Percentiles rank a stretch among this genome's conserved stretches.
Evolutionary conservation across 2,113 vertebrate genomes (phyloP).

Genomic region (Ageneiosus marmoratus): DNA sequence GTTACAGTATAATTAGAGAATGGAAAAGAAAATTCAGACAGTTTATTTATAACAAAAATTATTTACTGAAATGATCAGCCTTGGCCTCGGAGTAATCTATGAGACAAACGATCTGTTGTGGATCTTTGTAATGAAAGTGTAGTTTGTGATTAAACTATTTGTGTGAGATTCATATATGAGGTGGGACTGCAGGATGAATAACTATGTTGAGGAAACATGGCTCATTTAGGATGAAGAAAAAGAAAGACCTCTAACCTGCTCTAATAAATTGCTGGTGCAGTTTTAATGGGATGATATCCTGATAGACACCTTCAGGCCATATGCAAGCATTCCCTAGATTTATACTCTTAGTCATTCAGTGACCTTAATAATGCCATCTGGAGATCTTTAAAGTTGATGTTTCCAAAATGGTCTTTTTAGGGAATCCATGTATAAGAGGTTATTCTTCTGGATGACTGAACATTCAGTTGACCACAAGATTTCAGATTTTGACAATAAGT

Average conservation of each 20-base stretch:
- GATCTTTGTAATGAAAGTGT: constrained; percentile 40
- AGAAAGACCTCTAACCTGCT: not conserved
- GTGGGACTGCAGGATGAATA: constrained; percentile 12
- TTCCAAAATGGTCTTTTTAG: constrained; percentile 23
- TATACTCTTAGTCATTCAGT: constrained; percentile 25
- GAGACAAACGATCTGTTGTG: constrained; percentile 43
- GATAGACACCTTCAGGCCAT: not conserved
- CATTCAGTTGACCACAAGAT: constrained; percentile 33
- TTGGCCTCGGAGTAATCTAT: constrained; percentile 40
- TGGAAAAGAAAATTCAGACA: constrained; percentile 42
- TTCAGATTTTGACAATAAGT: constrained; percentile 25
- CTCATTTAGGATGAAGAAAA: not conserved
- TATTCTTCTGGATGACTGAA: constrained; percentile 20
- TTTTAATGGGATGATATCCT: not conserved
- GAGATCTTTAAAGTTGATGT: constrained; percentile 19
- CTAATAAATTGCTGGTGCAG: constrained; percentile 8
- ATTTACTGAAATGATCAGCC: constrained; percentile 50
- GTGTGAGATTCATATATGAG: constrained; percentile 37
- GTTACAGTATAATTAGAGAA: constrained; percentile 61
- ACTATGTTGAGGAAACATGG: constrained; percentile 2
- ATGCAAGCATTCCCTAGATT: constrained; percentile 22
- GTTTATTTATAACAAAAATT: constrained; percentile 48
- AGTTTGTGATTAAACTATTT: constrained; percentile 40
- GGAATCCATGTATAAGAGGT: constrained; percentile 4
- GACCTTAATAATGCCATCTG: constrained; percentile 18